Base-by-base conservation (phyloP, 2,113 vertebrate genomes). In the Gallinago jamesoni region DNA sequence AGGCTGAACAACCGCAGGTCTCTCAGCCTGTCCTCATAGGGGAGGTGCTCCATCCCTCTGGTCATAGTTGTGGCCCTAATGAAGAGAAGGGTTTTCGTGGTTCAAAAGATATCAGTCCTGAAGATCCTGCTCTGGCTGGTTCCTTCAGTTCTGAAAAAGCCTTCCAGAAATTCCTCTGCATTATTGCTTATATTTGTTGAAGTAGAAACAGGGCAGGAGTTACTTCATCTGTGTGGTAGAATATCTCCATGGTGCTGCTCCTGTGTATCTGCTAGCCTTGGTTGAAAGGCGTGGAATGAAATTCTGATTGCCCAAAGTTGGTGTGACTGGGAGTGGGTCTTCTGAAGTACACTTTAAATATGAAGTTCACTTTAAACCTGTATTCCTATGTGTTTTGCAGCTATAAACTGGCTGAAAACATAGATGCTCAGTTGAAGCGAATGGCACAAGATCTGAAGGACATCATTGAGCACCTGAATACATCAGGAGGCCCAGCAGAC, bases 371-470 rank as follows among this genome's bases (percentile, higher is more conserved):
- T 45, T 18, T 45, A 45, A 45, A 45, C 45, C 45, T 45, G 45
- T 18, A 20, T 56, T 56, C 55, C 55, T 31, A 7, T 56, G 31
- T 19, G 10, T 56, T 56, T 33, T 56, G 55, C 30, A 56, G 55
- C 55, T 57, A 57, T 57, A 57, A 57, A 57, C 19, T 57, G 55
- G 55, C 55, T 21, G 55, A 57, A 57, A 57, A 57, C 55, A 33
- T 57, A 57, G 55, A 57, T 21, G 55, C 55, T 33, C 55, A 57
- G 55, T 33, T 57, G 55, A 57, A 99, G 97, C 98, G 95, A 60
- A 99, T 99, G 98, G 98, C 99, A 3, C 99, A 99, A 80, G 99
- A 99, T 94, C 98, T 99, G 96, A 99, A 99, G 97, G 98, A 99
- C 93, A 98, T 99, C 88, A 99, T 30, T 19, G 99, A 99, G 39